A percentile compares a stretch with the other conserved stretches of the same genome.
phyloP scores from a whole-genome alignment of 2,113 vertebrate species.

The Pteropus alecto region DNA sequence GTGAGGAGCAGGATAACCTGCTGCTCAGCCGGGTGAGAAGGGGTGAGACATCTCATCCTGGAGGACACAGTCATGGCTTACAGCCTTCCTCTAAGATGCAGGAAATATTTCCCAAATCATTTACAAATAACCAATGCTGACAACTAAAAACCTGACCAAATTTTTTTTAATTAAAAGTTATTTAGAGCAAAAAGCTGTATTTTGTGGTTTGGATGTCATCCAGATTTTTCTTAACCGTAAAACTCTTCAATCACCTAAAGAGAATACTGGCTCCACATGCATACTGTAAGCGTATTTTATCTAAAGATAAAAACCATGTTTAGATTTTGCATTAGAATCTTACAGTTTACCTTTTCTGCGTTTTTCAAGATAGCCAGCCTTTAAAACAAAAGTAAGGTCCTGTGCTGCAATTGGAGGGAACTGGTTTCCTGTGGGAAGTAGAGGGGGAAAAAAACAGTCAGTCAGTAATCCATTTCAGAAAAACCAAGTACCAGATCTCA shows the following conservation, averaged over 20 bases:
- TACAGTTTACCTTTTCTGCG: conserved; percentile 91
- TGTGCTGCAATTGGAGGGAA: conserved; percentile 92
- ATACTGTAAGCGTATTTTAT: neutral
- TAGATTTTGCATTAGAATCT: neutral
- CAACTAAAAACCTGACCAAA: neutral
- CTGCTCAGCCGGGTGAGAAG: neutral
- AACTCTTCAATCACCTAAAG: neutral
- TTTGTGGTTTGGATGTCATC: neutral
- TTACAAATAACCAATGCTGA: neutral
- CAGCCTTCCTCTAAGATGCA: neutral
- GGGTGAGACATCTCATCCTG: neutral
- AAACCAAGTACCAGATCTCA: conserved; percentile 1
- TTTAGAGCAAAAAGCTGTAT: neutral
- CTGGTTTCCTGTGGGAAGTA: conserved; percentile 78
- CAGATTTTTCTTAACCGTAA: conserved; percentile 1
- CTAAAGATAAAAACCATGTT: neutral
- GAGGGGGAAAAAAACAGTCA: neutral
- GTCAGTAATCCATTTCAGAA: neutral
- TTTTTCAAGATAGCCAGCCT: conserved; percentile 96
- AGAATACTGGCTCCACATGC: neutral
- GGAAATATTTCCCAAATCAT: neutral
- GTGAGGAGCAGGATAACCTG: neutral
- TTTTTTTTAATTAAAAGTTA: neutral
- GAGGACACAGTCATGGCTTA: neutral
- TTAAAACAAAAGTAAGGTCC: conserved; percentile 91